Evolutionary conservation across 2,888 invertebrate species (phyloP), one percentile per base, ranked within the genome.

Genomic region (Caradrina clavipalpis): DNA sequence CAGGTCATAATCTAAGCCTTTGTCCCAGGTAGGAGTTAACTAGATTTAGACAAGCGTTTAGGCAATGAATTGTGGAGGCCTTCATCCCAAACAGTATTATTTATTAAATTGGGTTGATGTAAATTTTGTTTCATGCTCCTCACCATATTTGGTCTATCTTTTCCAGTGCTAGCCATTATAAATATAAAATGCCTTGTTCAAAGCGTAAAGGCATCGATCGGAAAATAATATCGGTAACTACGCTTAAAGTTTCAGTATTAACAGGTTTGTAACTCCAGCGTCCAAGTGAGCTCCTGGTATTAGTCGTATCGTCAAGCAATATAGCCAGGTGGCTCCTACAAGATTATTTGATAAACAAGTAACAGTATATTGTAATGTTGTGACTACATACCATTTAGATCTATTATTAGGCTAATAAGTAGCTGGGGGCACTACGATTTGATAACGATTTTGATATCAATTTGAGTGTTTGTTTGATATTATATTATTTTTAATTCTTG

Each of bases 321-420:
- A 58, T 45, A 49, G 5, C 45, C 35, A 49, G 49, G n/a, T 65
- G 19, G 35, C 49, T 62, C 42, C 17, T 15, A 35, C n/a, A 45
- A 65, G 42, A 45, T 58, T 10, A 13, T 19, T 45, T 10, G 15
- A 22, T 42, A 35, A 49, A 50, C 42, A 35, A 55, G 17, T 35
- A 21, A 69, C 13, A 39, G 35, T 39, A 13, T 53, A 45, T 47
- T 61, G 17, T 1, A 10, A 45, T 26, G 15, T n/a, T n/a, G 26
- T 26, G 58, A 59, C 39, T 3, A 39, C 39, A 13, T 35, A 35
- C 35, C 13, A 39, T 39, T 13, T 13, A 39, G 39, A 13, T 39
- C 11, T 39, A 39, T 11, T 39, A 11, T 39, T 39, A 39, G 39
- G 13, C 8, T 39, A 39, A 39, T 13, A 35, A 7, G 13, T 39